Evolutionary conservation across 1,140 invertebrate species (phyloP).

Genomic region (Halesus radiatus): DNA sequence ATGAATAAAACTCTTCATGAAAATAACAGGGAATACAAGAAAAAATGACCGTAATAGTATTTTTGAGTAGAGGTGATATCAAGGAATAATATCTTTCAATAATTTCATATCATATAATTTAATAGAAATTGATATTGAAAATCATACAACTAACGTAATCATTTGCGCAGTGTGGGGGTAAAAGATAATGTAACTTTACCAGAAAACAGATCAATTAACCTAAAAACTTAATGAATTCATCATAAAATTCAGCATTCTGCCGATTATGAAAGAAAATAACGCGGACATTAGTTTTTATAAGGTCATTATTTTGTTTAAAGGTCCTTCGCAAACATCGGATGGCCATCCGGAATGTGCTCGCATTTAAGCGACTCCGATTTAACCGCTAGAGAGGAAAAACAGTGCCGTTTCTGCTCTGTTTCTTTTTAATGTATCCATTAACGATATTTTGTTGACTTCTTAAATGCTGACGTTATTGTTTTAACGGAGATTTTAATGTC

Average conservation of each 20-base stretch:
- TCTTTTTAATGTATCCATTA: conserved; percentile 30
- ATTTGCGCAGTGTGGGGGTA: not conserved
- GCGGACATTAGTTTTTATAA: conserved; percentile 39
- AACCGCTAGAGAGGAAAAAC: conserved; percentile 18
- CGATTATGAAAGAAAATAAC: not conserved
- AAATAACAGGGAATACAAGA: not conserved
- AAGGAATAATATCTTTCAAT: too few species aligned
- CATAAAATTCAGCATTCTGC: not conserved
- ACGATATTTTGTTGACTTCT: conserved; percentile 28
- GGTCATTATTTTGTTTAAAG: conserved; percentile 32
- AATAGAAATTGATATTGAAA: not conserved
- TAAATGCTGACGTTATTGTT: conserved; percentile 15
- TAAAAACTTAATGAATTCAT: not conserved
- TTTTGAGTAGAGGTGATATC: too few species aligned
- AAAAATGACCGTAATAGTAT: too few species aligned
- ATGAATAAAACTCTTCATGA: not conserved
- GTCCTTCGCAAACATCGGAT: conserved; percentile 33
- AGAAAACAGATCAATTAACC: not conserved
- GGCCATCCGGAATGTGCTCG: conserved; percentile 4
- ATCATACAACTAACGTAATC: not conserved
- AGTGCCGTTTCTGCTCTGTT: conserved; percentile 13
- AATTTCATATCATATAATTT: too few species aligned
- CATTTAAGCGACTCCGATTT: conserved; percentile 28
- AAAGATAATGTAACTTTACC: not conserved
- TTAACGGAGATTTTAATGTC: conserved; percentile 13